These are phyloP conservation scores for Habroteleia sp. DNA, from an alignment of 2,888 invertebrate species.

Conservation along the genomic window DNA sequence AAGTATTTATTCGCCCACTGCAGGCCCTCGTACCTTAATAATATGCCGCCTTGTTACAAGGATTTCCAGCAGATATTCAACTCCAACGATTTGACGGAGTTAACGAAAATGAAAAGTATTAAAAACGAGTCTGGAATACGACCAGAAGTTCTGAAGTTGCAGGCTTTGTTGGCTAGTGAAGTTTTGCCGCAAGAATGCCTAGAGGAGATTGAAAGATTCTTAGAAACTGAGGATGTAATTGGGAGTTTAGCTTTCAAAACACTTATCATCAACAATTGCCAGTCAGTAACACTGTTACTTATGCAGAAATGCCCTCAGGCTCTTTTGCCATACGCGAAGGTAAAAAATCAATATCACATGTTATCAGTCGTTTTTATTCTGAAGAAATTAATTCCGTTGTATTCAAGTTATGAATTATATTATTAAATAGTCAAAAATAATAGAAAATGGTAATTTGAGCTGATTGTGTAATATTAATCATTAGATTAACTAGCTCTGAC, in stretches of 20 bases:
- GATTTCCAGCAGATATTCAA: slow-evolving; percentile 70
- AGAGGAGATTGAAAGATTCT: slow-evolving; percentile 84
- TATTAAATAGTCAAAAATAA: too few relatives aligned
- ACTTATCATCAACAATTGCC: slow-evolving; percentile 82
- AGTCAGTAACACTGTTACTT: slow-evolving; percentile 82
- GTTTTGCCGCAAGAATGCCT: slow-evolving; percentile 83
- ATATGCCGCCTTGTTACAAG: slow-evolving; percentile 81
- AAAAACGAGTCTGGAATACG: slow-evolving; percentile 66
- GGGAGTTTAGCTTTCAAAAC: slow-evolving; percentile 82
- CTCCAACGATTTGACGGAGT: slow-evolving; percentile 66
- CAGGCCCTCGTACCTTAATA: slow-evolving; percentile 82
- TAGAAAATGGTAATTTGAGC: too few relatives aligned
- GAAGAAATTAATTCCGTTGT: background rate
- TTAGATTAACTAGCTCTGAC: too few relatives aligned
- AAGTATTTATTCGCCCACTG: slow-evolving; percentile 81
- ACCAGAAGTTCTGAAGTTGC: slow-evolving; percentile 78
- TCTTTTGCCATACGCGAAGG: slow-evolving; percentile 86
- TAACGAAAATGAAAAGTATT: slow-evolving; percentile 62
- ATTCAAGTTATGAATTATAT: background rate
- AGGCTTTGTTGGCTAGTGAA: slow-evolving; percentile 84
- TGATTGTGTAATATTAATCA: too few relatives aligned
- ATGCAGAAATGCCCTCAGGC: slow-evolving; percentile 84
- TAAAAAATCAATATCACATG: slow-evolving; percentile 71
- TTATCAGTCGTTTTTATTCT: too few relatives aligned
- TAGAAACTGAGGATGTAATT: slow-evolving; percentile 83